Percentiles rank a stretch among this genome's conserved stretches.
phyloP scores from a whole-genome alignment of 1,140 invertebrate genomes.

The Zaprionus kolodkinae region DNA sequence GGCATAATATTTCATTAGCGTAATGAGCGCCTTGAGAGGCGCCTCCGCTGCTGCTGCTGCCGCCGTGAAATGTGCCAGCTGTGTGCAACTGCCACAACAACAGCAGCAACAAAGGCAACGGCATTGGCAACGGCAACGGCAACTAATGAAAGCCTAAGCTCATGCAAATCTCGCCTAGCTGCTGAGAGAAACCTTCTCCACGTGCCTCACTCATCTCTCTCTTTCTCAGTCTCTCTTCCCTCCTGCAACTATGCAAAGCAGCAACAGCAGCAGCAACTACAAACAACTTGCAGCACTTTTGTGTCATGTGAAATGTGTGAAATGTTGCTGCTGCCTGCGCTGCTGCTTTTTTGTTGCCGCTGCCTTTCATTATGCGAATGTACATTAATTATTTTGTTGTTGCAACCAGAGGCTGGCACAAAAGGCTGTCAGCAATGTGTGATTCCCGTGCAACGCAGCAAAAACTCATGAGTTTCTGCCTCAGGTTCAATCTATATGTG shows the following conservation, averaged over 20 bases:
- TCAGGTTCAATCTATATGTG: too few species aligned
- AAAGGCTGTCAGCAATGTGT: conserved; percentile 40
- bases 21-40: conserved; percentile 64
- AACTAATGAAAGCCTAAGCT: conserved; percentile 61
- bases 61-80: conserved; percentile 61
- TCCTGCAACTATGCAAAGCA: conserved; percentile 57
- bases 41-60: not conserved
- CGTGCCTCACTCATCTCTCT: not conserved
- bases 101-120: conserved; percentile 21
- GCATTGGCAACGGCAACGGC: conserved; percentile 15
- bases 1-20: conserved; percentile 79
- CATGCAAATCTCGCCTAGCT: conserved; percentile 44
- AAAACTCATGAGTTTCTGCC: not conserved
- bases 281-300: conserved; percentile 19
- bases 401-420: conserved; percentile 47
- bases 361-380: conserved; percentile 78
- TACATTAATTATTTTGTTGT: conserved; percentile 79
- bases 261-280: conserved; percentile 34
- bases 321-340: conserved; percentile 53
- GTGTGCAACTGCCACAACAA: conserved; percentile 19
- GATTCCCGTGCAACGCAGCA: conserved; percentile 1
- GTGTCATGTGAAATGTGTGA: conserved; percentile 75
- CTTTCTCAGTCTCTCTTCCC: not conserved
- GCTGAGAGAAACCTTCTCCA: conserved; percentile 26
- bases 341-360: conserved; percentile 43